Base-by-base conservation (phyloP, 2,888 invertebrate species). In the Deilephila elpenor region DNA sequence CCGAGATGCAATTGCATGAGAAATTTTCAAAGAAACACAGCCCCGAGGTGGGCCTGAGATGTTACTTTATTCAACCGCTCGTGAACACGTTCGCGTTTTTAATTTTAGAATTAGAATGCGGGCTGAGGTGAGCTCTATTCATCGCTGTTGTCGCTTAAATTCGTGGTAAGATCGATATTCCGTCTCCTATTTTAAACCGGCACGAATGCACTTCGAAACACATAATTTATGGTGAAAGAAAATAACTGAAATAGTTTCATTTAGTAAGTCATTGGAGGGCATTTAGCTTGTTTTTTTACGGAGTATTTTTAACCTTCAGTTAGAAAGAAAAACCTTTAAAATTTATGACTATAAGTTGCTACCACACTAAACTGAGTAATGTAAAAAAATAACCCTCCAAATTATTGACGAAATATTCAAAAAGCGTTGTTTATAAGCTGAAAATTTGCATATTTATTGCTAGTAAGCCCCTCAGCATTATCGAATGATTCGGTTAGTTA, bases 1-100 rank as follows among this genome's bases (percentile, higher is more conserved):
- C 82, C 76, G 79, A 84, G 79, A 85, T 88, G 88, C 86, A 88
- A 89, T 88, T 88, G 86, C 87, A 86, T 84, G 80, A 78, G 80
- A 86, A 89, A 86, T 85, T 86, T 84, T 83, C 83, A 87, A 86
- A 86, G 82, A 78, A 81, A 80, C 76, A 74, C 61, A 59, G 62
- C 74, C 74, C 73, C 75, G 73, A 79, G 75, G 75, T 76, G 70
- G 17, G 60, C 62, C 70, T 59, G 62, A 70, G 62, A 73, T 71
- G 71, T 70, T 70, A 51, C 76, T 75, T 76, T 79, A 71, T 78
- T 75, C 73, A 71, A 75, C 44, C 61, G 34, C 64, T 53, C 72
- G 62, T 70, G 73, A 17, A 71, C 59, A 74, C 62, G 75, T 73
- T 76, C 73, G 73, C 51, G 72, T 62, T 75, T 78, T 79, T 79